Percentiles rank a stretch among this genome's conserved stretches.
phyloP scores from a whole-genome alignment of 2,888 invertebrate species.

The Gisinianus flammeolus region DNA sequence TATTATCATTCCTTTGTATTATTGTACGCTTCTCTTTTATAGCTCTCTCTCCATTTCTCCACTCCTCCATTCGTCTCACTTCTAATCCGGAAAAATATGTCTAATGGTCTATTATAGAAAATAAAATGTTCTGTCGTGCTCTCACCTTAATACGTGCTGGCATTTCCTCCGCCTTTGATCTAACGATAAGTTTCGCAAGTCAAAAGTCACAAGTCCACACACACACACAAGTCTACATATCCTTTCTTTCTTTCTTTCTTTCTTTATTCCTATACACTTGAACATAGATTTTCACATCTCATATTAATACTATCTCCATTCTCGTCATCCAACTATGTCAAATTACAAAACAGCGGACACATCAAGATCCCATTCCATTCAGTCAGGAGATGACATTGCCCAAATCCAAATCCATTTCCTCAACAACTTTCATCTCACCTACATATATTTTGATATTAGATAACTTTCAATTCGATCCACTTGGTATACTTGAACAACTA shows the following conservation, averaged over 20 bases:
- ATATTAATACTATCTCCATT: background rate
- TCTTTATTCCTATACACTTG: background rate
- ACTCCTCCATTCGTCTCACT: too few species aligned
- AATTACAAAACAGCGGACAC: background rate
- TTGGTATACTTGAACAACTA: too few species aligned
- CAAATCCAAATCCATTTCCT: too few species aligned
- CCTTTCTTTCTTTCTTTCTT: background rate
- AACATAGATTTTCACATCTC: too few species aligned
- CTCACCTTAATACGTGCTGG: constrained; percentile 33
- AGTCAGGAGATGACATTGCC: too few species aligned
- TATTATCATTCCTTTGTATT: constrained; percentile 5
- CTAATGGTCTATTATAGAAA: constrained; percentile 6
- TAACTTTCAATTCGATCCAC: too few species aligned
- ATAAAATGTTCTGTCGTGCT: constrained; percentile 1
- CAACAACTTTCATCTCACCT: too few species aligned
- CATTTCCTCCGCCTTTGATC: background rate
- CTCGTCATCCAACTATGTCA: background rate
- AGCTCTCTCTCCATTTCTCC: background rate
- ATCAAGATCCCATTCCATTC: background rate
- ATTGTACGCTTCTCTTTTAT: background rate
- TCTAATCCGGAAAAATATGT: background rate
- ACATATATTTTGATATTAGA: too few species aligned
- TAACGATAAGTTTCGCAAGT: background rate
- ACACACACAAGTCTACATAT: background rate
- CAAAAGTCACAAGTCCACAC: background rate